Base-by-base conservation (phyloP, 2,888 invertebrate genomes). In the Galerucella nymphaeae region DNA sequence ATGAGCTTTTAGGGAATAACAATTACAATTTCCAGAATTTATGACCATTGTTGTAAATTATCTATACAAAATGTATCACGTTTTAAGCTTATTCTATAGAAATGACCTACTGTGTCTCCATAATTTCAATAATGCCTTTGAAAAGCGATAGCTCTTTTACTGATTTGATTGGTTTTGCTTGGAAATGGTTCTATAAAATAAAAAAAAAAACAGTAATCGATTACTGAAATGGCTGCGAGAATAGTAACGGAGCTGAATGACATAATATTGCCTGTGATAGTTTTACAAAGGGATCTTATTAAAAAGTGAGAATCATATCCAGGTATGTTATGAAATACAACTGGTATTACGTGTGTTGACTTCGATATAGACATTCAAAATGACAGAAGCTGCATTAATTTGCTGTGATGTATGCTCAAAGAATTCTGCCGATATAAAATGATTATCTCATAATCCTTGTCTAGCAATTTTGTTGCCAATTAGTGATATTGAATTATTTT, bases 41-140 rank as follows among this genome's bases (percentile, higher is more conserved):
- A 13, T 2, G 3, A 42, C 13, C 11, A 42, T 42, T 42, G 2
- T 42, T 4, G 10, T 13, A 10, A 10, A 42, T 42, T 42, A 42
- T 13, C 42, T 42, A 10, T 13, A 42, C 42, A 45, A 13, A 45
- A 45, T 13, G 14, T 45, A 45, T 30, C 8, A 30, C 11, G 14
- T 13, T 45, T 45, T 45, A 1, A 14, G 45, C 13, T 45, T 53
- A 18, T 53, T 53, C 16, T 2, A 53, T 53, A 53, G 53, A 53
- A 53, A 18, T 53, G 53, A 16, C 53, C 53, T 16, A 53, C n/a
- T 14, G 50, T n/a, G 50, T 50, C 50, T 50, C n/a, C n/a, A 50
- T 50, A 16, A 50, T 50, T 50, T 9, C 53, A 53, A 16, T 53
- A 16, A 53, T 18, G 53, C 14, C n/a, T 50, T 6, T 13, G n/a